Conservation (phyloP, 37 sponge, comb jelly and placozoan species). For the Agelas oroides region DNA sequence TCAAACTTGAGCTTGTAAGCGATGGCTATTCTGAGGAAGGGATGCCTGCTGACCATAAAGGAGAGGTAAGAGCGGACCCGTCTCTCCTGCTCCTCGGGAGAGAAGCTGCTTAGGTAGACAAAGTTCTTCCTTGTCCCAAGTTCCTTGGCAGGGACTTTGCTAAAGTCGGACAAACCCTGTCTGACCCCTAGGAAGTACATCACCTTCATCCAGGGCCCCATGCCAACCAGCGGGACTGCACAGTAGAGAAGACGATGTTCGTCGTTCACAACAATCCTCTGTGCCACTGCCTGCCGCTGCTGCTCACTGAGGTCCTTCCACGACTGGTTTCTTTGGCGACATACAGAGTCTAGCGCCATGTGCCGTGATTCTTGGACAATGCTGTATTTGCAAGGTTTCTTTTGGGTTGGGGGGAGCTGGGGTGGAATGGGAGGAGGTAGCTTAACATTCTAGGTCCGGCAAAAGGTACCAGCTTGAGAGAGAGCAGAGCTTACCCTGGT, state of each 20-base stretch:
- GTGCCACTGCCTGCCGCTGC: neutral
- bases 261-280: constrained; percentile 32
- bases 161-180: neutral
- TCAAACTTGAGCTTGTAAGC: constrained; percentile 47
- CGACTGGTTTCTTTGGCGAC: neutral
- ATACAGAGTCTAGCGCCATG: neutral
- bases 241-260: constrained; percentile 31
- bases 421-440: no score
- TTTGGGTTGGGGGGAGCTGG: neutral
- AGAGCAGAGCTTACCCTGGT: no score
- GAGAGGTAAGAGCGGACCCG: constrained; percentile 16
- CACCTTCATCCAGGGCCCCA: constrained; percentile 46
- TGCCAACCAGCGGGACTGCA: constrained; percentile 20
- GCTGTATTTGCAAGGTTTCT: neutral
- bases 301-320: neutral
- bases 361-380: constrained; percentile 9
- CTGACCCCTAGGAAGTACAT: constrained; percentile 14
- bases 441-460: no score
- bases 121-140: constrained; percentile 20
- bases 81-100: constrained; percentile 24
- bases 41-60: constrained; percentile 46
- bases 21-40: constrained; percentile 26
- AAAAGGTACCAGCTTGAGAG: no score
- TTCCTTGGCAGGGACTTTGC: constrained; percentile 17
- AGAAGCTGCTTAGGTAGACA: constrained; percentile 20